phyloP scores from a whole-genome alignment of 2,888 invertebrate species.

The Entomobrya multifasciata region DNA sequence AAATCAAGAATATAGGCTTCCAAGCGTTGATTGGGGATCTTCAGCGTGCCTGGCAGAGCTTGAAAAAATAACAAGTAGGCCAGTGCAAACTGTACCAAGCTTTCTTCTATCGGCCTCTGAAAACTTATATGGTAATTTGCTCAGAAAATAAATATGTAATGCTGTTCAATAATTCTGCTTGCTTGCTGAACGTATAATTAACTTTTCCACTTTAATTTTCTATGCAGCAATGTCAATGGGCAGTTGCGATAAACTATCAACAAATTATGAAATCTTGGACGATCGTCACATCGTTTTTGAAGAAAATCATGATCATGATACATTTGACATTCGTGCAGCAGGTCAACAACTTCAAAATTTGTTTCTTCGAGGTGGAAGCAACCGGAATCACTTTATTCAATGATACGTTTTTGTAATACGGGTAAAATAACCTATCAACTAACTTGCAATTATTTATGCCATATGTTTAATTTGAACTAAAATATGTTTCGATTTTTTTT shows the following conservation, averaged over 20 bases:
- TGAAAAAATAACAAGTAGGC: constrained; percentile 61
- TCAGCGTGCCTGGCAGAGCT: constrained; percentile 66
- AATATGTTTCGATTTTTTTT: too few species aligned
- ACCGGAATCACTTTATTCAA: neutral
- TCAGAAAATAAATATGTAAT: too few species aligned
- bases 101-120: constrained; percentile 63
- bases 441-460: too few species aligned
- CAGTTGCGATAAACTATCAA: constrained; percentile 64
- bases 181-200: too few species aligned
- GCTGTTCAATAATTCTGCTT: too few species aligned
- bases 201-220: neutral
- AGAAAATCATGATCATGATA: constrained; percentile 47
- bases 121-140: constrained; percentile 67
- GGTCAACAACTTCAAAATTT: constrained; percentile 42
- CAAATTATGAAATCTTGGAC: constrained; percentile 62
- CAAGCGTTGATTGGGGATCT: constrained; percentile 61
- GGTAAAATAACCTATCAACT: too few species aligned
- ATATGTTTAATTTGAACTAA: too few species aligned
- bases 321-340: constrained; percentile 51
- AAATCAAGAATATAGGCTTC: constrained; percentile 48
- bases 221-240: constrained; percentile 66
- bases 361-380: constrained; percentile 37
- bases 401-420: neutral
- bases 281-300: constrained; percentile 64
- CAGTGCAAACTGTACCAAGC: constrained; percentile 65